A percentile compares a stretch with the other conserved stretches of the same genome.
Evolutionary conservation across 2,113 vertebrate species (phyloP).

Genomic region (Saccopteryx leptura): DNA sequence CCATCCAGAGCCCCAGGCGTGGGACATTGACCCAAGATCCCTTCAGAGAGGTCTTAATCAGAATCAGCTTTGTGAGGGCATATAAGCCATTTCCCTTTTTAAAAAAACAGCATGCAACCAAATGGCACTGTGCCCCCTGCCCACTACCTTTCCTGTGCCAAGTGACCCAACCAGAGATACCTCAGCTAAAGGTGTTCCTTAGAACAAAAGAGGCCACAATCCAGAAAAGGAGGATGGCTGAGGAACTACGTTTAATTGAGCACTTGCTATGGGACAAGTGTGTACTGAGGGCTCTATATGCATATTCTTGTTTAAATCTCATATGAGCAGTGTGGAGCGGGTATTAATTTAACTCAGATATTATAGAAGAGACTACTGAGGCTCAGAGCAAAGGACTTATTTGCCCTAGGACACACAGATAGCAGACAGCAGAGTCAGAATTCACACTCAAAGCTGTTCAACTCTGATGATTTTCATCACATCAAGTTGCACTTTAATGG

Average conservation of each 20-base stretch:
- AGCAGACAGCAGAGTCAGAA: not conserved
- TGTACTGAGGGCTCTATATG: not conserved
- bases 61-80: not conserved
- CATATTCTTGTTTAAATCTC: not conserved
- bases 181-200: conserved; percentile 15
- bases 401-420: not conserved
- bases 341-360: not conserved
- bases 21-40: not conserved
- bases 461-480: not conserved
- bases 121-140: not conserved
- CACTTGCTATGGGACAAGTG: not conserved
- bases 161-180: not conserved
- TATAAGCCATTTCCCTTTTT: not conserved
- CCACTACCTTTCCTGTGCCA: not conserved
- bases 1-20: not conserved
- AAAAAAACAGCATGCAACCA: not conserved
- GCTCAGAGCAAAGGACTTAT: not conserved
- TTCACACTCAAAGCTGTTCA: not conserved
- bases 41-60: not conserved
- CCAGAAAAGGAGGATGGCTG: not conserved
- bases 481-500: not conserved
- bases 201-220: not conserved
- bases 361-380: not conserved
- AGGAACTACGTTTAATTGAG: not conserved
- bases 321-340: not conserved